Evolutionary conservation across 2,888 invertebrate species (phyloP).

Genomic region (Automeris io): DNA sequence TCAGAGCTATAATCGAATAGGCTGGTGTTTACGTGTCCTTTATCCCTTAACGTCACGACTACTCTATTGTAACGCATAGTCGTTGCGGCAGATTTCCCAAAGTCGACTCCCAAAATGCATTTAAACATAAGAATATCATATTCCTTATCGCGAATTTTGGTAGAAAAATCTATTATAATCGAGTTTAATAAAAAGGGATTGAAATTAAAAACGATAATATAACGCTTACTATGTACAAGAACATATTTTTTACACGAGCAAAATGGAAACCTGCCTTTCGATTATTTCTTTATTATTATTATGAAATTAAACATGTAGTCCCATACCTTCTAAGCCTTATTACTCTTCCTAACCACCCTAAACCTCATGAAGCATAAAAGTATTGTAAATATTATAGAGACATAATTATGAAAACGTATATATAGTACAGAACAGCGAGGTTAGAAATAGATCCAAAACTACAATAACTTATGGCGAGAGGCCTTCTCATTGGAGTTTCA

Average conservation of each 20-base stretch:
- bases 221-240: conserved; percentile 29
- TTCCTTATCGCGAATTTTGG: conserved; percentile 1
- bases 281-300: conserved; percentile 44
- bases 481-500: conserved; percentile 25
- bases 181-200: conserved; percentile 26
- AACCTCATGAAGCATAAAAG: conserved; percentile 74
- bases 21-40: conserved; percentile 44
- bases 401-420: conserved; percentile 46
- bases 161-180: conserved; percentile 2
- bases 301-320: conserved; percentile 53
- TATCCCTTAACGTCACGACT: conserved; percentile 38
- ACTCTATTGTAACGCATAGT: conserved; percentile 30
- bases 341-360: conserved; percentile 63
- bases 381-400: conserved; percentile 68
- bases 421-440: conserved; percentile 58
- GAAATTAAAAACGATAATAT: conserved; percentile 8
- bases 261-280: conserved; percentile 56
- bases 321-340: conserved; percentile 66
- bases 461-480: conserved; percentile 47
- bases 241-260: conserved; percentile 16
- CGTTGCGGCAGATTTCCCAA: conserved; percentile 43
- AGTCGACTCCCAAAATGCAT: conserved; percentile 13
- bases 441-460: conserved; percentile 67
- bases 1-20: conserved; percentile 47
- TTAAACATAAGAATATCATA: conserved; percentile 2